These are phyloP conservation scores for Caenorhabditis japonica DNA, from an alignment of 2,888 invertebrate species.

Conservation along the genomic window DNA sequence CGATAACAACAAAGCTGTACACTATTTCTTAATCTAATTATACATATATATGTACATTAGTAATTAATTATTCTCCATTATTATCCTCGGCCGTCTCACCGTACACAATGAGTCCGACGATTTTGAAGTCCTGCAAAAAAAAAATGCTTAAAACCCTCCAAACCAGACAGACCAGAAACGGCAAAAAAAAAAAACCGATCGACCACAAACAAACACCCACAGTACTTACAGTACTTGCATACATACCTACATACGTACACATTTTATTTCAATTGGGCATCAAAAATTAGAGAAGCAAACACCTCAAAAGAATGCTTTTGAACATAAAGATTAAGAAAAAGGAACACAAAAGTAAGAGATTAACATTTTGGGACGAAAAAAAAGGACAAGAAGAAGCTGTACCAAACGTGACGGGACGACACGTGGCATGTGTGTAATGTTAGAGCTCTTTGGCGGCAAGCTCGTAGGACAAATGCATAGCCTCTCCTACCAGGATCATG, in stretches of 20 bases:
- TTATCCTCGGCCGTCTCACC: slow-evolving; percentile 31
- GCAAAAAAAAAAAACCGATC: neutral
- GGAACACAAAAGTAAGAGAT: neutral
- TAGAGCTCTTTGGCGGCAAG: slow-evolving; percentile 44
- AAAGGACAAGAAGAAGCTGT: neutral
- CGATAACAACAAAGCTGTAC: too few relatives aligned
- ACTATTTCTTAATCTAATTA: too few relatives aligned
- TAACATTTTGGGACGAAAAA: neutral
- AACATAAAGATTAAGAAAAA: too few relatives aligned
- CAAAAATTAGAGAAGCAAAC: too few relatives aligned
- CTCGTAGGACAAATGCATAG: slow-evolving; percentile 74
- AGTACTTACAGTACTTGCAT: too few relatives aligned
- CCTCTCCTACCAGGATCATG: slow-evolving; percentile 75
- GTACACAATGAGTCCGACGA: slow-evolving; percentile 25
- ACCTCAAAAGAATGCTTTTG: too few relatives aligned
- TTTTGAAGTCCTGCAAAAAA: slow-evolving; percentile 41
- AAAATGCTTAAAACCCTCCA: slow-evolving; percentile 3
- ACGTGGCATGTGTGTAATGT: neutral
- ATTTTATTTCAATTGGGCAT: too few relatives aligned
- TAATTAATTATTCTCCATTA: slow-evolving; percentile 13
- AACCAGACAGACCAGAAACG: slow-evolving; percentile 10
- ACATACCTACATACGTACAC: too few relatives aligned
- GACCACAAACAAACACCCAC: too few relatives aligned
- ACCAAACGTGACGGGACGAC: too few relatives aligned
- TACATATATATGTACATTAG: neutral